phyloP scores from a whole-genome alignment of 2,113 vertebrate genomes.

The Panurus biarmicus region DNA sequence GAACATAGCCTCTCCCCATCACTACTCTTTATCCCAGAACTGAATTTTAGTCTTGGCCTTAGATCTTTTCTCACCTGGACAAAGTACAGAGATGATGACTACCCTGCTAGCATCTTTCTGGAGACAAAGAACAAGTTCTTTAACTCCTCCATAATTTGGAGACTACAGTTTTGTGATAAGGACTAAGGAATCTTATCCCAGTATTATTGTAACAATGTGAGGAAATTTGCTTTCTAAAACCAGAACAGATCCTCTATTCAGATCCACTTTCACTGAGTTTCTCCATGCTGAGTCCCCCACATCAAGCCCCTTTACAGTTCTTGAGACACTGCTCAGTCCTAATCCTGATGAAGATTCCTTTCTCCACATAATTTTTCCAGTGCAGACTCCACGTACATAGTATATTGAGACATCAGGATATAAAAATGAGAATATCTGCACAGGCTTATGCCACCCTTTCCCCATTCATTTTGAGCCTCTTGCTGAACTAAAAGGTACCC shows the following conservation, averaged over 20 bases:
- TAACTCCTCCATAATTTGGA: background rate
- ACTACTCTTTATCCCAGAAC: background rate
- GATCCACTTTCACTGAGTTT: background rate
- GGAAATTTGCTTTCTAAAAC: background rate
- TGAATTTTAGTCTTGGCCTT: background rate
- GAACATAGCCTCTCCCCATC: background rate
- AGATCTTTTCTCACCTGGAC: background rate
- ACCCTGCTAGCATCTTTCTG: background rate
- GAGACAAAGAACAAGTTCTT: background rate
- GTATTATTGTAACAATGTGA: background rate
- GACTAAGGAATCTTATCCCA: background rate
- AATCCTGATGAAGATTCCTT: background rate
- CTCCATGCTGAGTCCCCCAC: background rate
- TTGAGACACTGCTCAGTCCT: background rate
- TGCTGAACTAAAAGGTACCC: background rate
- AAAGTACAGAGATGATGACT: background rate
- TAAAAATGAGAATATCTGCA: background rate
- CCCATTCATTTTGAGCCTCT: background rate
- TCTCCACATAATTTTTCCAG: background rate
- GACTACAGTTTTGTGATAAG: background rate
- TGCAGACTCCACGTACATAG: background rate
- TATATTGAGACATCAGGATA: background rate
- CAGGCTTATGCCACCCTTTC: background rate
- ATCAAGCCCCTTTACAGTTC: background rate
- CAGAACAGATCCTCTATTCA: background rate